Conservation (phyloP, 2,113 vertebrate species). For the Platysteira castanea region DNA sequence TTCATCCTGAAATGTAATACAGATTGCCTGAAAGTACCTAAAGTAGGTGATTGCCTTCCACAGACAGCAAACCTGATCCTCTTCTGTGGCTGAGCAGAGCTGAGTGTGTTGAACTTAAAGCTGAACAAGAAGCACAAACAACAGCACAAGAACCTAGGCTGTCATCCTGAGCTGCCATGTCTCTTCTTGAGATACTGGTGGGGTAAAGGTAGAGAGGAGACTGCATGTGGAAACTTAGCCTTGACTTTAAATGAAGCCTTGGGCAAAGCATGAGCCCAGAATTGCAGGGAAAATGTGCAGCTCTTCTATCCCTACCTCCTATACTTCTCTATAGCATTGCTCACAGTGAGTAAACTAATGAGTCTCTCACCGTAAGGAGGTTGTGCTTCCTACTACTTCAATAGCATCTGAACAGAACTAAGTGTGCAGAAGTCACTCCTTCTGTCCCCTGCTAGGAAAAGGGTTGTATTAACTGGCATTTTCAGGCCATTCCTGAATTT, state of each 20-base stretch:
- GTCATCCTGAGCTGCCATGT: background rate
- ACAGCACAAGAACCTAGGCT: background rate
- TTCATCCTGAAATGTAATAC: background rate
- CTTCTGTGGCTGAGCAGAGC: background rate
- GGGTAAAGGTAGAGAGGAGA: background rate
- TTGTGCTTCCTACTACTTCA: background rate
- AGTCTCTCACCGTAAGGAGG: background rate
- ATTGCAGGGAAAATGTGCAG: background rate
- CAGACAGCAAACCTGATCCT: background rate
- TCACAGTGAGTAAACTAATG: background rate
- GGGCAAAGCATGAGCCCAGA: background rate
- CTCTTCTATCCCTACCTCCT: background rate
- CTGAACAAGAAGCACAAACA: background rate
- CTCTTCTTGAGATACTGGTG: background rate
- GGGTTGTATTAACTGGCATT: background rate
- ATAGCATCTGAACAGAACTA: background rate
- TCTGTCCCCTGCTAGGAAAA: background rate
- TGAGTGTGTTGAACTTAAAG: background rate
- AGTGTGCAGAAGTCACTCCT: background rate
- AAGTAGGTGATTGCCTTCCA: background rate
- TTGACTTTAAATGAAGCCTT: background rate
- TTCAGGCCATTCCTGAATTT: background rate
- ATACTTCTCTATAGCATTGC: background rate
- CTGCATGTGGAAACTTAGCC: background rate
- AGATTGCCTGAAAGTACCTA: background rate